These are phyloP conservation scores for Drosophila virilis DNA, from an alignment of 1,140 invertebrate genomes.

Conservation along the genomic window DNA sequence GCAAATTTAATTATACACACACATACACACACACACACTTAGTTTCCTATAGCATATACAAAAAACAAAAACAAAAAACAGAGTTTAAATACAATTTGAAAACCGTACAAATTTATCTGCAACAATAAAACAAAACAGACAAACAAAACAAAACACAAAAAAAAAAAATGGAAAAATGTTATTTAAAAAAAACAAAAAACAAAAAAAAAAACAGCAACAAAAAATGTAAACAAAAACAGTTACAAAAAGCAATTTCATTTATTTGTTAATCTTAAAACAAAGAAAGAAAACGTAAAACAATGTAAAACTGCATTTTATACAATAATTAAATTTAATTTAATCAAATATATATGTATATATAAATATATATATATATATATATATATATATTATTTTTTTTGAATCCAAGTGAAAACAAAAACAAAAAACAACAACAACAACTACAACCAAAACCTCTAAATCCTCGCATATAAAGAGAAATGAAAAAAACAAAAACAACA, in stretches of 20 bases:
- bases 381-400: constrained; percentile 32
- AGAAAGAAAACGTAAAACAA: constrained; percentile 20
- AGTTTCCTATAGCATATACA: constrained; percentile 72
- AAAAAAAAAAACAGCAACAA: constrained; percentile 7
- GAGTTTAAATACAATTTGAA: constrained; percentile 54
- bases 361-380: constrained; percentile 36
- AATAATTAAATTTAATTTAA: constrained; percentile 32
- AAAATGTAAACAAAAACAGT: constrained; percentile 10
- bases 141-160: constrained; percentile 33
- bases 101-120: constrained; percentile 78
- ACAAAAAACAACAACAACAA: constrained; percentile 40
- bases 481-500: constrained; percentile 36
- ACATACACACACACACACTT: constrained; percentile 64
- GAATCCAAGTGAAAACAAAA: constrained; percentile 35
- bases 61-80: constrained; percentile 44
- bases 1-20: constrained; percentile 21
- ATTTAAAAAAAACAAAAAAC: constrained; percentile 2
- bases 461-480: constrained; percentile 62
- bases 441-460: constrained; percentile 73
- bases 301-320: constrained; percentile 60
- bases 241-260: constrained; percentile 46
- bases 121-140: constrained; percentile 43
- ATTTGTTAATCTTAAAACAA: constrained; percentile 40
- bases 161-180: constrained; percentile 17
- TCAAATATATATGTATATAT: constrained; percentile 35